Evolutionary conservation across 2,888 invertebrate species (phyloP).

Genomic region (Polia nebulosa): DNA sequence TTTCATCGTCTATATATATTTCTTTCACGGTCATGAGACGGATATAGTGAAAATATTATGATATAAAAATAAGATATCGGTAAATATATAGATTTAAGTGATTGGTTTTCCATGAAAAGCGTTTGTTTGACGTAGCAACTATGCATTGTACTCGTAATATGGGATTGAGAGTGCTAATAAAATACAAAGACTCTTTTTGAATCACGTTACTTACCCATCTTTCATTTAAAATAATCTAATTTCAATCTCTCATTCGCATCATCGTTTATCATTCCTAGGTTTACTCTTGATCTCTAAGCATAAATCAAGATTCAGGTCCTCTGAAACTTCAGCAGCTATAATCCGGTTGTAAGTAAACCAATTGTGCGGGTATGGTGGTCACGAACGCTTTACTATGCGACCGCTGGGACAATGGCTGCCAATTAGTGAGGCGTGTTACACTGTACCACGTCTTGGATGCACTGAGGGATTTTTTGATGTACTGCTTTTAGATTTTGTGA

Average conservation of each 20-base stretch:
- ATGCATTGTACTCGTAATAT: no score
- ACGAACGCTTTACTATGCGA: slow-evolving; percentile 68
- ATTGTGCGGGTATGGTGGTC: slow-evolving; percentile 62
- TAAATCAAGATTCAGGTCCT: slow-evolving; percentile 37
- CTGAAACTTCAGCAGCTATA: slow-evolving; percentile 37
- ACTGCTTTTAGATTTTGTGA: neutral
- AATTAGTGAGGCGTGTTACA: slow-evolving; percentile 62
- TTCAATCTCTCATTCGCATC: neutral
- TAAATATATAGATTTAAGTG: neutral
- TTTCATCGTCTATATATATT: slow-evolving; percentile 9
- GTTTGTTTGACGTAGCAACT: no score
- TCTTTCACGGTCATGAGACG: neutral
- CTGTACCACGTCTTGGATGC: slow-evolving; percentile 36
- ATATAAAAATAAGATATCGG: neutral
- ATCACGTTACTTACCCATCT: no score
- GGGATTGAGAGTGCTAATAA: no score
- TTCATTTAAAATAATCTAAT: neutral
- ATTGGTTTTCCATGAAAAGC: no score
- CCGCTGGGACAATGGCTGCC: slow-evolving; percentile 61
- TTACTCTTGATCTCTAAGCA: neutral
- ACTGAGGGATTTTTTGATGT: slow-evolving; percentile 39
- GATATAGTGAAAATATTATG: neutral
- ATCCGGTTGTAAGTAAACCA: slow-evolving; percentile 49
- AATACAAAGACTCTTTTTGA: no score
- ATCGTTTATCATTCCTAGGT: no score